Base-by-base conservation (phyloP, 1,140 invertebrate genomes). In the Anthonomus grandis region DNA sequence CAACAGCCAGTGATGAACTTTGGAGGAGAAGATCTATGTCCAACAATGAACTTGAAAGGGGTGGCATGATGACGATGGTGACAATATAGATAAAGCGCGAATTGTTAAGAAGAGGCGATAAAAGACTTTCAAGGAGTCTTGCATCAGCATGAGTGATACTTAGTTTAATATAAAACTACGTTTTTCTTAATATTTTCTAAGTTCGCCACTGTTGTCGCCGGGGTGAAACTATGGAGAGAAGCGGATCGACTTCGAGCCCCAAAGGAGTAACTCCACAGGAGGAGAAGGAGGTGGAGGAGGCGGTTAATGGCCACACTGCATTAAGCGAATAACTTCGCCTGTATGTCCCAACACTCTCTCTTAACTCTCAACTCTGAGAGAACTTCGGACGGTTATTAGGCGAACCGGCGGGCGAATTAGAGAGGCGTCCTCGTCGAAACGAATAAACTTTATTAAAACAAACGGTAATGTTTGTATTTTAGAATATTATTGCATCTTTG, bases 271-370 rank as follows among this genome's bases (percentile, higher is more conserved):
- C 44, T 47, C 23, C 44, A n/a, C n/a, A n/a, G n/a, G n/a, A n/a
- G n/a, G n/a, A n/a, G n/a, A n/a, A n/a, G n/a, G n/a, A n/a, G n/a
- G n/a, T n/a, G 44, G 13, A 22, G 44, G 44, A 47, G 44, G 44
- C 44, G 44, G 44, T 47, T 47, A 47, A 47, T 47, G 44, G 44
- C 44, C 44, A 47, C 44, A 47, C 44, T 47, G 44, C 44, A 47
- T 47, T 47, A 47, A 44, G 22, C 44, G 44, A 47, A 47, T 47
- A 47, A 47, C 44, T 47, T 47, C 44, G 44, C 22, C 31, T 22
- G n/a, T 21, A 13, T 27, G 44, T 47, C 44, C 44, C 18, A 25
- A 27, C 25, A 47, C 44, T 47, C 44, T 47, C 42, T 45, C 21
- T 23, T 15, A 45, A 45, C 42, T 45, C 42, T 45, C 42, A 15